A percentile compares a stretch with the other conserved stretches of the same genome.
These are phyloP conservation scores for Halocynthia roretzi DNA, from an alignment of 23 tunicate species.

Conservation along the genomic window DNA sequence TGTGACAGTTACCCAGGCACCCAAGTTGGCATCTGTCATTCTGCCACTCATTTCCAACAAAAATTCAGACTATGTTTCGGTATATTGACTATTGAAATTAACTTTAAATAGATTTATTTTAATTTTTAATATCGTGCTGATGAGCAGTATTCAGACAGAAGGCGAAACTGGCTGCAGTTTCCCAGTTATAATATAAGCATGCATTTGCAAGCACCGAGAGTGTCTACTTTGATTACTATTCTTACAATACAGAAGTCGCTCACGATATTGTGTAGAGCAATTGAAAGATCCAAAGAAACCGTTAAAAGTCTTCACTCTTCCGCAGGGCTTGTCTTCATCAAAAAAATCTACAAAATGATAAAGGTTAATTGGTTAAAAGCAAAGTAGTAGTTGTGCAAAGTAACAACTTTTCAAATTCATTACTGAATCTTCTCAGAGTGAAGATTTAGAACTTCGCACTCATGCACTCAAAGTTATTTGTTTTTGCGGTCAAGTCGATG, in stretches of 20 bases:
- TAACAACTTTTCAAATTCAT: background rate
- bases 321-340: constrained; percentile 12
- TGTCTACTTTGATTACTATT: too few species aligned
- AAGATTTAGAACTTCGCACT: constrained; percentile 30
- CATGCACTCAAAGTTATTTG: constrained; percentile 55
- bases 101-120: too few species aligned
- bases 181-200: too few species aligned
- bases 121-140: too few species aligned
- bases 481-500: constrained; percentile 32
- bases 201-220: too few species aligned
- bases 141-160: too few species aligned
- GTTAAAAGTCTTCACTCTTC: constrained; percentile 19
- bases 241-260: background rate
- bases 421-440: constrained; percentile 21
- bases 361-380: constrained; percentile 4
- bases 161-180: too few species aligned
- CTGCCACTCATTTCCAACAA: background rate
- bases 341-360: constrained; percentile 18
- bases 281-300: constrained; percentile 16
- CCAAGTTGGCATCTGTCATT: constrained; percentile 2
- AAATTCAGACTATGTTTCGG: too few species aligned
- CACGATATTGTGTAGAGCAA: constrained; percentile 8
- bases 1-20: background rate
- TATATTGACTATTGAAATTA: too few species aligned
- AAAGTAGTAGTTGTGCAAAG: background rate